Evolutionary conservation across 2,113 vertebrate species (phyloP), one percentile per base, ranked within the genome.

Genomic region (Pangasianodon gigas): DNA sequence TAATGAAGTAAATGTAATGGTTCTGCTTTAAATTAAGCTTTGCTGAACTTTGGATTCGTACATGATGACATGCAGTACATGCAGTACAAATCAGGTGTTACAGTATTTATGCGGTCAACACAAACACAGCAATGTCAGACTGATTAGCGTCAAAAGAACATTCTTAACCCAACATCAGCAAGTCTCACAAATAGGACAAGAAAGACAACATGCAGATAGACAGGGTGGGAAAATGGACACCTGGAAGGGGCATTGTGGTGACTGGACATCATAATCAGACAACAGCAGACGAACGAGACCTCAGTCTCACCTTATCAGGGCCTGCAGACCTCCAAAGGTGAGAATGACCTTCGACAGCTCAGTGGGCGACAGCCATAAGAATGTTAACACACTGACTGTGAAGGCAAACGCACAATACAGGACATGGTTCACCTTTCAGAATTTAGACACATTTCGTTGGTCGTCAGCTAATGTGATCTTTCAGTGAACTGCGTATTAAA

Each of bases 261-360:
- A 89, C 90, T 88, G 88, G 54, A 74, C 84, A 89, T 90, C 87
- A 87, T 92, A 94, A 94, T 90, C 80, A 95, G 94, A 94, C 93
- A 91, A 77, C 84, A 92, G 92, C 92, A 92, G 85, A 75, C 71
- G 93, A 95, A 93, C 91, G 92, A 95, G 91, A 92, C 93, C 32
- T 83, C 87, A 94, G 94, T 95, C 95, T 80, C 86, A 87, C 80
- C 93, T 88, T 91, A 95, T 96, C 93, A 95, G 84, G 92, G 89
- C 84, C 90, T 88, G 52, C 91, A 92, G 89, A 48, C 89, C 91
- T 94, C 93, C 93, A 51, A 91, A 93, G 93, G 93, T 92, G 92
- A 90, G 92, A 94, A 95, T 87, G 91, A 92, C 92, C 92, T 91
- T 88, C 5, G 94, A 95, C 93, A 94, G 92, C 91, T 86, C 92